Percentiles rank a stretch among this genome's conserved stretches.
These are phyloP conservation scores for Azemiops feae DNA, from an alignment of 2,113 vertebrate species.

Conservation along the genomic window DNA sequence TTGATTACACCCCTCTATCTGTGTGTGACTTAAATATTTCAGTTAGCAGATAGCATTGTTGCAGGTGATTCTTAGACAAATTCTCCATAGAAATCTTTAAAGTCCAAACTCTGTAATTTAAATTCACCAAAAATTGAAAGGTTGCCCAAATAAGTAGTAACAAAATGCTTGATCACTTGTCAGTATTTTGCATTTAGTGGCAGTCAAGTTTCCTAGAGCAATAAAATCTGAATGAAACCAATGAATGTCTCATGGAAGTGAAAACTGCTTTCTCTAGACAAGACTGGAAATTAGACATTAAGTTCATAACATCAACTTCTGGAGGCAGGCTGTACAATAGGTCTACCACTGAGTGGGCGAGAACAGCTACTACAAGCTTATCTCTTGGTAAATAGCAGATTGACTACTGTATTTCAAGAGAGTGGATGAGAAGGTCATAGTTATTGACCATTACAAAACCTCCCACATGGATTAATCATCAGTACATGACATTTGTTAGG, in stretches of 20 bases:
- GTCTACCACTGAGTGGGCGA: background rate
- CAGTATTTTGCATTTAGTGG: background rate
- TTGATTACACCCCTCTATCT: background rate
- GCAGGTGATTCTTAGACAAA: background rate
- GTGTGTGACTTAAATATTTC: background rate
- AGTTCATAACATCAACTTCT: background rate
- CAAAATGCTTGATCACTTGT: background rate
- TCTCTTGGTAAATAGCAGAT: background rate
- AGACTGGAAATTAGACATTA: background rate
- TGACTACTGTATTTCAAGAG: background rate
- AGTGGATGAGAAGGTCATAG: background rate
- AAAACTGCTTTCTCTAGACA: background rate
- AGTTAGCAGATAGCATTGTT: background rate
- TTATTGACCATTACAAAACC: background rate
- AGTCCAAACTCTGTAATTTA: background rate
- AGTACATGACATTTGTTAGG: background rate
- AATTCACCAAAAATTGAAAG: background rate
- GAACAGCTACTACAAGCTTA: background rate
- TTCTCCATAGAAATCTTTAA: background rate
- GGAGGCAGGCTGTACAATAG: background rate
- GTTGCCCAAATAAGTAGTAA: background rate
- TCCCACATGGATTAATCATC: background rate
- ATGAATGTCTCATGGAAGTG: background rate
- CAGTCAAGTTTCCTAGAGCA: background rate
- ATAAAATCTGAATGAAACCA: background rate